Evolutionary conservation across 2,113 vertebrate genomes (phyloP), one percentile per base, ranked within the genome.

Genomic region (Daubentonia madagascariensis): DNA sequence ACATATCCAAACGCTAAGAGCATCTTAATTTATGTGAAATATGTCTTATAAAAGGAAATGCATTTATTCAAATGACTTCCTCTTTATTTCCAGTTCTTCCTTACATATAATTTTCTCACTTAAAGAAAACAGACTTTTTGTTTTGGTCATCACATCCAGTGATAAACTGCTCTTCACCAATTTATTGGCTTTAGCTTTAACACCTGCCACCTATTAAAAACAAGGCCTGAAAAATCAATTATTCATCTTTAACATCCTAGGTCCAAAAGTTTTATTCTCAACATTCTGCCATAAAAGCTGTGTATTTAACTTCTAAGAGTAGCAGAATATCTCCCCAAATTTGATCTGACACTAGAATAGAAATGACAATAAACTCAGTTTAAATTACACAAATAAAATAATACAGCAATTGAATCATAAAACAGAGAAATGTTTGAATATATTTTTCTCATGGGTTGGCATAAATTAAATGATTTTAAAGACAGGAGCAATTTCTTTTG

Each of bases 21-120:
- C n/a, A n/a, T 95, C 73, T 90, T 88, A 48, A 88, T 95, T 89
- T 80, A 89, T 57, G 94, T 88, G 88, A 85, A 92, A 43, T 32
- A 25, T 28, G 10, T 32, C 40, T 89, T 91, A 78, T 76, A 35
- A 86, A 95, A 93, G 30, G 17, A 75, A 92, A 84, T 37, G 1
- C 5, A 63, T n/a, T 72, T 75, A 76, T 68, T 63, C 43, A 90
- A 92, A 73, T 63, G 37, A 54, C 5, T 87, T 93, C 57, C 14
- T 89, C n/a, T 67, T 52, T 43, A 73, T 68, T 84, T 40, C n/a
- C 25, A 78, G 14, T 67, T 68, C 25, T 86, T 84, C 32, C 5
- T 48, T 63, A 23, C 16, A 28, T 48, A 45, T n/a, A 45, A 80
- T 88, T 65, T 84, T 90, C 17, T 91, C 54, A 50, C 22, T 14